phyloP scores from a whole-genome alignment of 2,797 vertebrate genomes.

The Amblyraja radiata region DNA sequence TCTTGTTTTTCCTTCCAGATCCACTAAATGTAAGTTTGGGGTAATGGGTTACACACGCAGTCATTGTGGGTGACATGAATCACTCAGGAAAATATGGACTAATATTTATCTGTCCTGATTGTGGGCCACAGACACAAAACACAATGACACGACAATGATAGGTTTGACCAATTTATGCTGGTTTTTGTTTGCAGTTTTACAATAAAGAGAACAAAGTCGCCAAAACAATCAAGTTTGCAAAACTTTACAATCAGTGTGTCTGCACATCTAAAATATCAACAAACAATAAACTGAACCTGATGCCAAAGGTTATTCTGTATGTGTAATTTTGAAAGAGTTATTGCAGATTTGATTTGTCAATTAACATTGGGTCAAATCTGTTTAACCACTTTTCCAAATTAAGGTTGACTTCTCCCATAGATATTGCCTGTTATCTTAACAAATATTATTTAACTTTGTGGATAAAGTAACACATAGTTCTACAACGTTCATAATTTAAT shows the following conservation, averaged over 20 bases:
- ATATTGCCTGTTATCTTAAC: not conserved
- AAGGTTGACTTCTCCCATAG: not conserved
- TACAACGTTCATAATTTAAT: not conserved
- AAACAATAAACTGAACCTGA: not conserved
- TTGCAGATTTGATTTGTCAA: not conserved
- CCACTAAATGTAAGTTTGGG: no score
- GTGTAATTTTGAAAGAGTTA: not conserved
- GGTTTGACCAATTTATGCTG: not conserved
- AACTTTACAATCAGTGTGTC: not conserved
- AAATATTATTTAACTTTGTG: not conserved
- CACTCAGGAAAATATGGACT: no score
- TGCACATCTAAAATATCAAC: not conserved
- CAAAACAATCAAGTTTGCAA: not conserved
- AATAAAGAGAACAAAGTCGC: not conserved
- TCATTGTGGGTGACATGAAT: no score
- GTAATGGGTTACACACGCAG: no score
- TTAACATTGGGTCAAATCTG: not conserved
- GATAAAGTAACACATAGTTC: not conserved
- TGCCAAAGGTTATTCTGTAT: not conserved
- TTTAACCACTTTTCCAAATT: not conserved
- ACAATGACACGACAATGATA: not conserved
- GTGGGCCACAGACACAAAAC: not conserved
- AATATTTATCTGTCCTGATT: not conserved
- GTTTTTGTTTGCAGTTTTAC: not conserved
- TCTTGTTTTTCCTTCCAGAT: no score